These are phyloP conservation scores for Microcebus ravelobensis DNA, from an alignment of 2,113 vertebrate species.

Conservation along the genomic window DNA sequence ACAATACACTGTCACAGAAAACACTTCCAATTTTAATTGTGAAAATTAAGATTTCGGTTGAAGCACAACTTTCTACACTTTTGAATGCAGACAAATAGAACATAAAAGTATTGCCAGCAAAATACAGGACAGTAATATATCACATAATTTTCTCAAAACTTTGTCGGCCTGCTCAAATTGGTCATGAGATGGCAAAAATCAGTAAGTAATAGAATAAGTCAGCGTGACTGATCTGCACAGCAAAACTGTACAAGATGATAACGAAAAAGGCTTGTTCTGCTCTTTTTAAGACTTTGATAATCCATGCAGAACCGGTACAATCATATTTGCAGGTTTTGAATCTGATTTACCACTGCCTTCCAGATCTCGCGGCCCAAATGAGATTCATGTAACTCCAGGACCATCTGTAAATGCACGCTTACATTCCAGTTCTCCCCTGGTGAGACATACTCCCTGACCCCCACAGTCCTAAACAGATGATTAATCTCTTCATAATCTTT, in stretches of 20 bases:
- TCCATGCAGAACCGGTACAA: not conserved
- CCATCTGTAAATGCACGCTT: slow-evolving; percentile 17
- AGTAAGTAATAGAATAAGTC: not conserved
- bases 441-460: not conserved
- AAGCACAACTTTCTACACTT: not conserved
- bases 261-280: slow-evolving; percentile 7
- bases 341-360: slow-evolving; percentile 54
- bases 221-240: not conserved
- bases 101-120: slow-evolving; percentile 10
- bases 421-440: not conserved
- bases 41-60: not conserved
- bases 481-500: slow-evolving; percentile 36
- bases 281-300: slow-evolving; percentile 50
- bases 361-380: not conserved
- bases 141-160: not conserved
- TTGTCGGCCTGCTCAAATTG: slow-evolving; percentile 2
- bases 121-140: not conserved
- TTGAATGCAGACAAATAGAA: not conserved
- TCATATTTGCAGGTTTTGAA: slow-evolving; percentile 46
- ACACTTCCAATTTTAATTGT: slow-evolving; percentile 20
- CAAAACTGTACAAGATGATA: slow-evolving; percentile 23
- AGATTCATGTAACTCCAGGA: slow-evolving; percentile 23
- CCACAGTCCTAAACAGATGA: not conserved
- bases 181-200: not conserved
- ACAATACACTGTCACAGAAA: not conserved